Base-by-base conservation (phyloP, 2,888 invertebrate genomes). In the Anoncus sp. region DNA sequence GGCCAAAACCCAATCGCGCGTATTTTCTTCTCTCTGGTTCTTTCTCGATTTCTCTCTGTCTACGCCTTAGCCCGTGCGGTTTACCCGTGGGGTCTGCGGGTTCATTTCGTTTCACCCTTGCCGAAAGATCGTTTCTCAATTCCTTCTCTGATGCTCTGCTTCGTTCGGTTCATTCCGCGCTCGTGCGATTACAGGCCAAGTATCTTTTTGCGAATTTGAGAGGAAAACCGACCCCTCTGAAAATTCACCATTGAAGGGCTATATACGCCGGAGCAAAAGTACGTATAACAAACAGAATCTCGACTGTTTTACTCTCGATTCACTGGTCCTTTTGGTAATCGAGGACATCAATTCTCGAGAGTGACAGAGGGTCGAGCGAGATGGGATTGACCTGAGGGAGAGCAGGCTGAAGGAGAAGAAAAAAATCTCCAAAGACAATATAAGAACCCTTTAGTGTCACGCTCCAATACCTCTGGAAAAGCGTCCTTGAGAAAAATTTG, bases 41-140 rank as follows among this genome's bases (percentile, higher is more conserved):
- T 59, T 22, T 27, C 14, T n/a, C 4, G 2, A 4, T 45, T n/a
- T n/a, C 45, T 18, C 3, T 16, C 45, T 7, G 16, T 53, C 27
- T 27, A 27, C 40, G 22, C 18, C 31, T 35, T 57, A 47, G 66
- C 12, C 53, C n/a, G 53, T 43, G 20, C 9, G n/a, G 53, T 71
- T 59, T 16, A 20, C 72, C n/a, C 18, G n/a, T n/a, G n/a, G 47
- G 66, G 53, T 76, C 59, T n/a, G 49, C 66, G 40, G 71, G 43
- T 57, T 65, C 66, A 47, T 72, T 73, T 63, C 49, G 71, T 75
- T 78, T 78, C 75, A 71, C 62, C 71, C 70, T 70, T 74, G 35
- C 70, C 65, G 57, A 14, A 51, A 47, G 27, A 65, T 77, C 62
- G 62, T 72, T 69, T 67, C 57, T 67, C 67, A 51, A 35, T 43